Conservation (phyloP, 2,113 vertebrate species). For the Tamias sibiricus region DNA sequence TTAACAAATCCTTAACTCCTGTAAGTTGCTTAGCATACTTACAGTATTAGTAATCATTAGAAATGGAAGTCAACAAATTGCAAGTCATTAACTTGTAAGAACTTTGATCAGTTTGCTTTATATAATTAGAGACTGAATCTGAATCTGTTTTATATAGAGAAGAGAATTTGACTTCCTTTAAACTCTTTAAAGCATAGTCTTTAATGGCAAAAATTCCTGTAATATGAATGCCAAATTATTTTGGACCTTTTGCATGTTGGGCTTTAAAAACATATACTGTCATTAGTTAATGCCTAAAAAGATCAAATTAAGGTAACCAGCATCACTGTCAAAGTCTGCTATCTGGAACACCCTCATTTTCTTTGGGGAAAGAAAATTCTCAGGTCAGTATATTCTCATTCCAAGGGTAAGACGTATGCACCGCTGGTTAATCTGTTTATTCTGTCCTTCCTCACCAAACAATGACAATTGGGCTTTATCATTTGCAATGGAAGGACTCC, state of each 20-base stretch:
- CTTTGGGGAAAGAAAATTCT: not conserved
- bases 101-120: not conserved
- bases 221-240: not conserved
- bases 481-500: not conserved
- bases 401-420: not conserved
- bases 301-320: not conserved
- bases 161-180: not conserved
- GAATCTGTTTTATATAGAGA: not conserved
- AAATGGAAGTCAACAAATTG: conserved; percentile 5
- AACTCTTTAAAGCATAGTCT: not conserved
- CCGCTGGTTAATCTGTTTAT: not conserved
- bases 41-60: not conserved
- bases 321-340: not conserved
- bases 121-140: not conserved
- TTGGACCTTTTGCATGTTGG: not conserved
- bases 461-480: not conserved
- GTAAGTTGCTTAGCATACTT: not conserved
- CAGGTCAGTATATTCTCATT: not conserved
- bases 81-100: not conserved
- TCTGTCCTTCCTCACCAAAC: not conserved
- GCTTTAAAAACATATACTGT: not conserved
- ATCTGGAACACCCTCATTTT: not conserved
- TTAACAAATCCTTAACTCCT: not conserved
- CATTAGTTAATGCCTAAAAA: not conserved
- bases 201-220: not conserved